Evolutionary conservation across 2,888 invertebrate species (phyloP).

Genomic region (Griposia aprilina): DNA sequence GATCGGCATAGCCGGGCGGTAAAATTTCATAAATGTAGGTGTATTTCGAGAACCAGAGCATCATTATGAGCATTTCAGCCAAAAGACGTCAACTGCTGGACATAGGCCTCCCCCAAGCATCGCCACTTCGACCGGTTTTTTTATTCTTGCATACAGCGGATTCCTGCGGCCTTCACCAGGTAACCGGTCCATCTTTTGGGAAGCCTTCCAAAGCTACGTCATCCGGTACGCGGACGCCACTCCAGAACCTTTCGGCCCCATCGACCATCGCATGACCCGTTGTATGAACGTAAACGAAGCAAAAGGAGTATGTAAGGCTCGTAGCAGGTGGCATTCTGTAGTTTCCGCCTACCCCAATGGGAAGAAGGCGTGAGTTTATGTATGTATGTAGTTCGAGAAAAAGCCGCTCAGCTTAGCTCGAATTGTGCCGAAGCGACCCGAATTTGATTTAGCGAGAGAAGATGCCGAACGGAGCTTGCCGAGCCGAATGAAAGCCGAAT

Average conservation of each 20-base stretch:
- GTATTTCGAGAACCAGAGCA: neutral
- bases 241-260: no score
- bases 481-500: neutral
- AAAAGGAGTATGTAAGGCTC: neutral
- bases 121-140: no score
- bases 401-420: neutral
- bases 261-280: no score
- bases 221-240: no score
- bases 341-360: neutral
- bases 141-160: no score
- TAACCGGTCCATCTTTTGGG: no score
- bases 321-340: neutral
- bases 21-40: neutral
- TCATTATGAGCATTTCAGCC: no score
- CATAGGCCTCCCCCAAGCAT: no score
- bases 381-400: neutral
- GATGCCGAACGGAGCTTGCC: neutral
- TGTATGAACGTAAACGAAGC: neutral
- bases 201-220: no score
- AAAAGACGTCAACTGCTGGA: no score
- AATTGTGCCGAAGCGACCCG: neutral
- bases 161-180: no score
- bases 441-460: neutral
- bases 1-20: neutral
- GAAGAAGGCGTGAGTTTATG: neutral